Base-by-base conservation (phyloP, 1,140 invertebrate species). In the Trichonephila clavata region DNA sequence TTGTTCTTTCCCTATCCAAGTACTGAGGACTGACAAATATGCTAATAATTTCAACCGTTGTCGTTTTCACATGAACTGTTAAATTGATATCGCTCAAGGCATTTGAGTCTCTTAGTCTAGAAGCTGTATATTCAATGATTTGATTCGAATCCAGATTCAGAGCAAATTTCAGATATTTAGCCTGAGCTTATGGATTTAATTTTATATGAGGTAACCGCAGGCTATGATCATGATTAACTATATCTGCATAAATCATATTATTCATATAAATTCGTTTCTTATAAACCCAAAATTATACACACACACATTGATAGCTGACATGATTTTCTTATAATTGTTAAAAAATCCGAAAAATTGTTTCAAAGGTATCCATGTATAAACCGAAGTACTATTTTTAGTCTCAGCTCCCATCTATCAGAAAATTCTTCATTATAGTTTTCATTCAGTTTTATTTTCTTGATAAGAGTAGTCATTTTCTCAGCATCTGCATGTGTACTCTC, bases 211-310 rank as follows among this genome's bases (percentile, higher is more conserved):
- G 16, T 63, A 86, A 86, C 59, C 84, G 32, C 24, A 86, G 13
- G 4, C n/a, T 60, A 60, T 86, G 63, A 10, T 86, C 24, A 27
- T 24, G 16, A 86, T 24, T 63, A 32, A 1, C 5, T 61, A 13
- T 24, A 32, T 61, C 24, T 8, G 13, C 10, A 7, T 63, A 86
- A 8, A 86, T 27, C 59, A 86, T 63, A 86, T 86, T 61, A 80
- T 80, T 32, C n/a, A n/a, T 0, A 7, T 60, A 24, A 61, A 32
- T 8, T 27, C 27, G 20, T 86, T 86, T 86, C 84, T 86, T 59
- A n/a, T 61, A 63, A 86, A 86, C 27, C 32, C 84, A 86, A 86
- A 86, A 32, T 61, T 86, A n/a, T n/a, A n/a, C n/a, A n/a, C n/a
- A n/a, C n/a, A n/a, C 3, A 63, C 59, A 61, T 63, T 21, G 14